Evolutionary conservation across 2,797 vertebrate genomes (phyloP).

Genomic region (Otus scops): DNA sequence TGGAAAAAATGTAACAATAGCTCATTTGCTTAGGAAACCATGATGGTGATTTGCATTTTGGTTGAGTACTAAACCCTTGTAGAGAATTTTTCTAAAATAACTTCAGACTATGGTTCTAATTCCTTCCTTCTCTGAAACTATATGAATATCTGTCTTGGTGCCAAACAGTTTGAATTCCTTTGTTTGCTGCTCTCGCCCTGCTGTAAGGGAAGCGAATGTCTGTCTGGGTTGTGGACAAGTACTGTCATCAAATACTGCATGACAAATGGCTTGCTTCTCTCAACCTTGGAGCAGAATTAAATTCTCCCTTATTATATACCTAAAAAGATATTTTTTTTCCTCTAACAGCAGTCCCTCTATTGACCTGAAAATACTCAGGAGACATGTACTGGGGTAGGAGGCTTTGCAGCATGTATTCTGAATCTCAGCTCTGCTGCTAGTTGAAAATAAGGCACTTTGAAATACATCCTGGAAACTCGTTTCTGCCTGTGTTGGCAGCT

Average conservation of each 20-base stretch:
- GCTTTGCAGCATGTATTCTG: background rate
- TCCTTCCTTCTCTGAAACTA: background rate
- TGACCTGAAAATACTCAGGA: background rate
- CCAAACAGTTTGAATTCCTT: background rate
- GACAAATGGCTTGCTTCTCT: conserved; percentile 23
- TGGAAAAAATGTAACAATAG: conserved; percentile 41
- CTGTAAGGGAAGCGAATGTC: background rate
- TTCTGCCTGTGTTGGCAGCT: background rate
- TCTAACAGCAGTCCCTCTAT: background rate
- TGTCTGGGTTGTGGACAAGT: background rate
- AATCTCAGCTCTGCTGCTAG: background rate
- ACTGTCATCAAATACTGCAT: background rate
- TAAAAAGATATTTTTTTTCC: background rate
- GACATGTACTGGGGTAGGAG: rapidly evolving
- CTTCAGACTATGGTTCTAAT: background rate
- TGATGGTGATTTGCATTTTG: conserved; percentile 45
- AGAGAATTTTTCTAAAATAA: conserved; percentile 3
- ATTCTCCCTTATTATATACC: background rate
- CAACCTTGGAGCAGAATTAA: conserved; percentile 10
- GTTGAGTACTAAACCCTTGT: background rate
- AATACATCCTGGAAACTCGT: background rate
- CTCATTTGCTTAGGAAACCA: conserved; percentile 43
- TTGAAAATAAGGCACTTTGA: background rate
- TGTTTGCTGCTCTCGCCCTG: background rate
- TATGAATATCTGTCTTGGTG: background rate